These are phyloP conservation scores for Drosophila melanosoma DNA, from an alignment of 2,888 invertebrate species.

Conservation along the genomic window DNA sequence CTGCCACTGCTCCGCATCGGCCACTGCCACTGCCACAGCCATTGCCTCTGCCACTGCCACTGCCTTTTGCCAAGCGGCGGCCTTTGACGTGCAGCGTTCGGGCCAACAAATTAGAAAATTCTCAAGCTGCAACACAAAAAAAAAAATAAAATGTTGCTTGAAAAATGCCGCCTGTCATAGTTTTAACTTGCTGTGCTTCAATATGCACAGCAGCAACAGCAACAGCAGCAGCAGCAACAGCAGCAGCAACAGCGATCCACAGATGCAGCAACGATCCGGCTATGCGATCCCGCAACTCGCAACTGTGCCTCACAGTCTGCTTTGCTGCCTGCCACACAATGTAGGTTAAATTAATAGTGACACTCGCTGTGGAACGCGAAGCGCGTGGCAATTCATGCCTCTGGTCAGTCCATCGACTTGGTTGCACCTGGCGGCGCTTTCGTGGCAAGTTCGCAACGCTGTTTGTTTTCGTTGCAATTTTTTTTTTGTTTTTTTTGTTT, in stretches of 20 bases:
- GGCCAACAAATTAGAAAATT: slow-evolving; percentile 64
- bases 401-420: slow-evolving; percentile 24
- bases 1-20: background rate
- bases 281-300: slow-evolving; percentile 12
- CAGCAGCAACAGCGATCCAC: slow-evolving; percentile 13
- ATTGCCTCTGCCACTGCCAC: background rate
- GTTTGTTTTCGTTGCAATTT: slow-evolving; percentile 31
- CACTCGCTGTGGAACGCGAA: slow-evolving; percentile 58
- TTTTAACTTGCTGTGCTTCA: slow-evolving; percentile 58
- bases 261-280: slow-evolving; percentile 15
- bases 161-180: slow-evolving; percentile 69
- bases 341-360: slow-evolving; percentile 84
- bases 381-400: slow-evolving; percentile 54
- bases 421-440: slow-evolving; percentile 67
- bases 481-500: slow-evolving; percentile 14
- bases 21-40: slow-evolving; percentile 1
- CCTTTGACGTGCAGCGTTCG: slow-evolving; percentile 42
- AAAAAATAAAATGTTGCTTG: slow-evolving; percentile 20
- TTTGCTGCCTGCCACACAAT: slow-evolving; percentile 48
- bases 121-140: slow-evolving; percentile 19
- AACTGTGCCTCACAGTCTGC: slow-evolving; percentile 1
- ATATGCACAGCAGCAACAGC: slow-evolving; percentile 29
- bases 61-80: slow-evolving; percentile 39
- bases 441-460: slow-evolving; percentile 31
- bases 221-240: slow-evolving; percentile 1